A percentile compares a stretch with the other conserved stretches of the same genome.
These are phyloP conservation scores for Pammene aurita DNA, from an alignment of 2,888 invertebrate genomes.

Conservation along the genomic window DNA sequence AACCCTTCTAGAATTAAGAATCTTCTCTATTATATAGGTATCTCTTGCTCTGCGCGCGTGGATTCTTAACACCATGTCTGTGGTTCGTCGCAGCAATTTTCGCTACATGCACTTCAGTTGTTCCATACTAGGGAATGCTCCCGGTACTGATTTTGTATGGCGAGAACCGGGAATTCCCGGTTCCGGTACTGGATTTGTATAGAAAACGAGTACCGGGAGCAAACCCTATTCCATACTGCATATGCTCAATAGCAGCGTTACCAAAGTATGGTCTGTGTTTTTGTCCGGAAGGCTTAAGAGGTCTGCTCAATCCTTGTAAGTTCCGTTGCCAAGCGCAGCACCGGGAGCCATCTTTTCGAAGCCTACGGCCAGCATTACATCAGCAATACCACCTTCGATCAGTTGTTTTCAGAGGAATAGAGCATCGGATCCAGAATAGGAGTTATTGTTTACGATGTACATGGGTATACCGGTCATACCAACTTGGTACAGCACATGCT, in stretches of 20 bases:
- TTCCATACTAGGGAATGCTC: too few species aligned
- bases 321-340: too few species aligned
- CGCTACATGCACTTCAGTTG: constrained; percentile 96
- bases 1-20: constrained; percentile 92
- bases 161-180: too few species aligned
- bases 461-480: constrained; percentile 98
- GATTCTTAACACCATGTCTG: constrained; percentile 97
- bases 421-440: constrained; percentile 98
- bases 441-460: constrained; percentile 99
- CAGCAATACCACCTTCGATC: constrained; percentile 90
- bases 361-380: constrained; percentile 96
- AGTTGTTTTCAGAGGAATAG: constrained; percentile 95
- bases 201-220: too few species aligned
- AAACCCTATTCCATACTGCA: too few species aligned
- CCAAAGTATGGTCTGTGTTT: constrained; percentile 93
- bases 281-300: too few species aligned
- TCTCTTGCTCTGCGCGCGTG: constrained; percentile 97
- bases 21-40: constrained; percentile 96
- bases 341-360: constrained; percentile 99
- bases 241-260: constrained; percentile 97
- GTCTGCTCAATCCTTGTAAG: constrained; percentile 89
- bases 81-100: constrained; percentile 99
- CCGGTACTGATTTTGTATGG: too few species aligned
- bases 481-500: constrained; percentile 95
- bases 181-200: too few species aligned